Evolutionary conservation across 1,140 invertebrate genomes (phyloP).

Genomic region (Aphelenchoides avenae): DNA sequence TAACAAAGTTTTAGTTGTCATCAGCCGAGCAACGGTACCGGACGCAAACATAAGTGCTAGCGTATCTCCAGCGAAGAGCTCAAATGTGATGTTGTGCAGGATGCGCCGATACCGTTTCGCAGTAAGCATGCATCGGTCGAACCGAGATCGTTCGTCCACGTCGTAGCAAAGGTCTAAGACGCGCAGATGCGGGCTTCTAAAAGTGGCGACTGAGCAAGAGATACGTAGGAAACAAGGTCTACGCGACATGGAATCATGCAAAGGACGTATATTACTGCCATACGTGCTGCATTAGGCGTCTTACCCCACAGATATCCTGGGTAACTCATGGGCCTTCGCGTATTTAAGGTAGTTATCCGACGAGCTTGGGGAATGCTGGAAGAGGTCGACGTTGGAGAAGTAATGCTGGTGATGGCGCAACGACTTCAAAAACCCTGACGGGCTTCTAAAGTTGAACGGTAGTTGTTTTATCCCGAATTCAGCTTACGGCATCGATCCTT

Average conservation of each 20-base stretch:
- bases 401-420: conserved; percentile 21
- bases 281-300: not conserved
- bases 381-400: conserved; percentile 27
- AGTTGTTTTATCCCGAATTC: too few species aligned
- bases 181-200: conserved; percentile 20
- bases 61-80: conserved; percentile 81
- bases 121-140: conserved; percentile 20
- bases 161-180: conserved; percentile 26
- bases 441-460: too few species aligned
- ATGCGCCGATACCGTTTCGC: not conserved
- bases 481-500: too few species aligned
- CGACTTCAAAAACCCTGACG: too few species aligned
- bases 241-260: not conserved
- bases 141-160: conserved; percentile 16
- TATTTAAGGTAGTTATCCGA: conserved; percentile 31
- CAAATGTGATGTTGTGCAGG: conserved; percentile 66
- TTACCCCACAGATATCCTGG: conserved; percentile 11
- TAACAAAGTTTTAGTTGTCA: too few species aligned
- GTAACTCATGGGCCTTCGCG: conserved; percentile 24
- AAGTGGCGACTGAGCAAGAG: too few species aligned
- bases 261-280: not conserved
- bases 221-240: too few species aligned
- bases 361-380: conserved; percentile 10
- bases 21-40: conserved; percentile 37
- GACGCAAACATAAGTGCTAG: conserved; percentile 79